Percentiles rank a stretch among this genome's conserved stretches.
Conservation (phyloP, 2,113 vertebrate species). For the Orycteropus afer region DNA sequence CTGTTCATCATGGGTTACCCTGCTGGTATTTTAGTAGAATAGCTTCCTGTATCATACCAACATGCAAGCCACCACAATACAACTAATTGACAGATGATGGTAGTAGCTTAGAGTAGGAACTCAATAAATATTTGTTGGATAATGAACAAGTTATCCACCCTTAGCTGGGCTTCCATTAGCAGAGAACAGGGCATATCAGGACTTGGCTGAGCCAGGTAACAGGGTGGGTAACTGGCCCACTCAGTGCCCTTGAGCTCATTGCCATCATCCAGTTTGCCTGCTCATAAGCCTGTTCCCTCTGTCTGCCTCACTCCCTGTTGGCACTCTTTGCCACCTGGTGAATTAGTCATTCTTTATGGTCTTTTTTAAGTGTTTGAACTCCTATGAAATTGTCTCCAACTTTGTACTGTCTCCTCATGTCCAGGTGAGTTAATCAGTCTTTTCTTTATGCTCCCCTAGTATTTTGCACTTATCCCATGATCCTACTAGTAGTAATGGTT, state of each 20-base stretch:
- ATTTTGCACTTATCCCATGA: neutral
- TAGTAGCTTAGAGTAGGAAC: neutral
- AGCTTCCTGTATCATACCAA: no score
- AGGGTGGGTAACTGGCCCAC: neutral
- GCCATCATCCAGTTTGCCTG: neutral
- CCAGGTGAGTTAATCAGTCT: neutral
- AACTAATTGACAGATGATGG: neutral
- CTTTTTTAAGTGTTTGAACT: conserved; percentile 13
- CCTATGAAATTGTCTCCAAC: neutral
- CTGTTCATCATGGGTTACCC: neutral
- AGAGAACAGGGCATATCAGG: neutral
- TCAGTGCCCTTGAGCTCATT: neutral
- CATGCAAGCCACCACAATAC: neutral
- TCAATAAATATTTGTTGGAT: neutral
- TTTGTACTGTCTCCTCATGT: neutral
- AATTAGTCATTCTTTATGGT: conserved; percentile 60
- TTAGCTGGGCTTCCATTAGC: neutral
- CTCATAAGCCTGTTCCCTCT: neutral
- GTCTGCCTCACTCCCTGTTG: neutral
- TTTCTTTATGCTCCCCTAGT: neutral
- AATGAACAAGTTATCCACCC: neutral
- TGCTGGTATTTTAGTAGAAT: neutral
- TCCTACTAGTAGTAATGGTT: neutral
- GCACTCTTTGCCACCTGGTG: neutral
- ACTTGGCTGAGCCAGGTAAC: neutral